Evolutionary conservation across 1,140 invertebrate species (phyloP).

Genomic region (Drosophila triauraria): DNA sequence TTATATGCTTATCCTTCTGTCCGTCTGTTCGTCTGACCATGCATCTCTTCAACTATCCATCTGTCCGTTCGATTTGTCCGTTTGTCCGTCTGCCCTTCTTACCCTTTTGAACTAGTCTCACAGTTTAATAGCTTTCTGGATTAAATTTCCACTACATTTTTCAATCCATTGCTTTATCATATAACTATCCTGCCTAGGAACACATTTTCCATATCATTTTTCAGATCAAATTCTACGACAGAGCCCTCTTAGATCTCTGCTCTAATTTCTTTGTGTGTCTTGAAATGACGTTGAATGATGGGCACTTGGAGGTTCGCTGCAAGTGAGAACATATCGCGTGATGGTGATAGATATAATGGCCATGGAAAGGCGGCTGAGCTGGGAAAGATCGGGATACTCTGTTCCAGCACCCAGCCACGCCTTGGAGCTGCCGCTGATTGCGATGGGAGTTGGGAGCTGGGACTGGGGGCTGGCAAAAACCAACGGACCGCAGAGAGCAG

Average conservation of each 20-base stretch:
- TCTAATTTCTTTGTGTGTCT: conserved; percentile 15
- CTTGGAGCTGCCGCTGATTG: conserved; percentile 38
- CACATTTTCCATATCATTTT: no score
- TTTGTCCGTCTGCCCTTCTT: no score
- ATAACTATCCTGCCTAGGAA: no score
- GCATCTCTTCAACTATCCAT: no score
- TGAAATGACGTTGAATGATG: conserved; percentile 49
- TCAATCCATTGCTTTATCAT: background rate
- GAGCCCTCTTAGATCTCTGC: background rate
- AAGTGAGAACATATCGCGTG: conserved; percentile 74
- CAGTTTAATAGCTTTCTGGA: no score
- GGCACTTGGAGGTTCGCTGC: conserved; percentile 16
- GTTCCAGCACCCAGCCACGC: conserved; percentile 27
- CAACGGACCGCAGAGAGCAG: conserved; percentile 39
- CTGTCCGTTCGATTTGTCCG: no score
- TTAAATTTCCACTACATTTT: no score
- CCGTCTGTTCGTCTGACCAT: no score
- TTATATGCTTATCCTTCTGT: no score
- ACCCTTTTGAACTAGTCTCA: no score
- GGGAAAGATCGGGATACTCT: conserved; percentile 29
- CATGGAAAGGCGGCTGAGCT: conserved; percentile 30
- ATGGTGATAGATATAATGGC: conserved; percentile 77
- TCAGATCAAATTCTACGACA: background rate
- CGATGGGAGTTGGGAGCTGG: background rate
- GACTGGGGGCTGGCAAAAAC: conserved; percentile 23